Percentiles rank a stretch among this genome's conserved stretches.
Evolutionary conservation across 2,888 invertebrate species (phyloP).

Genomic region (Heliconius cydno): DNA sequence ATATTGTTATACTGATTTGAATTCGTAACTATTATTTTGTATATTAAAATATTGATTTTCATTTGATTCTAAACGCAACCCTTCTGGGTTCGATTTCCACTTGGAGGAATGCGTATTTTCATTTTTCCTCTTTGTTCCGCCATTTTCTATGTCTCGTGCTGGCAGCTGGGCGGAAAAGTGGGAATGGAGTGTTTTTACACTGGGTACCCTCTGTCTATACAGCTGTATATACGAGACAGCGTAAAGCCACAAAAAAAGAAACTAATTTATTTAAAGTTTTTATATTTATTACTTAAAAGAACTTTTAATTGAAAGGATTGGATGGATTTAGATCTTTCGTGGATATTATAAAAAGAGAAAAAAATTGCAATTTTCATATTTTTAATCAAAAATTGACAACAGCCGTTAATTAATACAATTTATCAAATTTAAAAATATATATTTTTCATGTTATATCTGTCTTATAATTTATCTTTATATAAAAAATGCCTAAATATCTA

Average conservation of each 20-base stretch:
- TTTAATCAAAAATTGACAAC: background rate
- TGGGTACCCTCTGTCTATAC: no score
- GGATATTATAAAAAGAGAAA: background rate
- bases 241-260: background rate
- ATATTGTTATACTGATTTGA: background rate
- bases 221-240: background rate
- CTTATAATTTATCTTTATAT: background rate
- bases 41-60: background rate
- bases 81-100: background rate
- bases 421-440: background rate
- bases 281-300: no score
- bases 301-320: no score
- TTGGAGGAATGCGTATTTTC: background rate
- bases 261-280: no score
- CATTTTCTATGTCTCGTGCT: no score
- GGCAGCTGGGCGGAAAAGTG: no score
- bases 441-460: background rate
- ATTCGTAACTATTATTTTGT: conserved; percentile 5
- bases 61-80: background rate
- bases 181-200: no score
- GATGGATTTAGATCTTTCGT: background rate
- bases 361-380: background rate
- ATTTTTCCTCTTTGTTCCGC: no score
- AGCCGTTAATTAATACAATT: background rate
- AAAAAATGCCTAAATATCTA: background rate